Conservation (phyloP, 2,797 vertebrate species). For the Trachurus trachurus region DNA sequence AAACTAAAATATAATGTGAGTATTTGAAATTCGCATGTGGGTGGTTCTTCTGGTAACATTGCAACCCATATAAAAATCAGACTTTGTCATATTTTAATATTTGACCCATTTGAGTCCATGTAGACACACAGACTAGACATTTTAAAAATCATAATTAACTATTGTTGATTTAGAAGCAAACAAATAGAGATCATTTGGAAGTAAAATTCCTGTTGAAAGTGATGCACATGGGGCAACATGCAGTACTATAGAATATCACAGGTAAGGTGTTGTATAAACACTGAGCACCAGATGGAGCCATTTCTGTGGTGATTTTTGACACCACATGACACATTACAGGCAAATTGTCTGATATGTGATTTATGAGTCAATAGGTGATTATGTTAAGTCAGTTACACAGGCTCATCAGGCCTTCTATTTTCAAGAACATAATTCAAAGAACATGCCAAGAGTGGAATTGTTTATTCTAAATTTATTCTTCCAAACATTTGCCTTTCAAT, state of each 20-base stretch:
- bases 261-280: not conserved
- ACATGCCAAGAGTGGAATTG: not conserved
- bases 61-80: no score
- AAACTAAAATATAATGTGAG: not conserved
- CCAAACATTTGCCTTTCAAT: not conserved
- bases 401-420: not conserved
- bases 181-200: no score
- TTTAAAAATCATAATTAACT: no score
- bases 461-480: constrained; percentile 4
- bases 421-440: not conserved
- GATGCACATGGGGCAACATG: not conserved
- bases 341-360: not conserved
- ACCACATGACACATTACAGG: not conserved
- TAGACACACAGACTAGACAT: no score
- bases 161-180: no score
- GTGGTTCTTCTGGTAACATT: no score
- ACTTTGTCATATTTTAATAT: no score
- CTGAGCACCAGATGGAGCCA: constrained; percentile 43
- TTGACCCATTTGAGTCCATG: no score
- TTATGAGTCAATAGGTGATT: not conserved
- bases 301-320: not conserved
- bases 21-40: not conserved
- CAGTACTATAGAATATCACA: not conserved
- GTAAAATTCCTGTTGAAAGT: not conserved
- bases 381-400: not conserved